Percentiles rank a stretch among this genome's conserved stretches.
Evolutionary conservation across 1,140 invertebrate species (phyloP).

Genomic region (Drosophila carrolli): DNA sequence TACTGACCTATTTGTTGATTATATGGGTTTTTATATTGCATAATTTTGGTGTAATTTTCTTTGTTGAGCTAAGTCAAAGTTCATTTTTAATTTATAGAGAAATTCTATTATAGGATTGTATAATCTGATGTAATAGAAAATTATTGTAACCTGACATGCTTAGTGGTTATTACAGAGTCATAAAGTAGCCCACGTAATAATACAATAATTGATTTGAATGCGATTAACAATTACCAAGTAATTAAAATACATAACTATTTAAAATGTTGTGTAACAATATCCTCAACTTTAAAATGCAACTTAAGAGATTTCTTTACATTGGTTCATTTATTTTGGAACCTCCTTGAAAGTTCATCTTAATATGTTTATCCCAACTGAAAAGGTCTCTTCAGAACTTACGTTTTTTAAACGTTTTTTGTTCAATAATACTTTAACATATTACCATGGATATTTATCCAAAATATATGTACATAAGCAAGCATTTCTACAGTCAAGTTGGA

Average conservation of each 20-base stretch:
- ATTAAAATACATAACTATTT: neutral
- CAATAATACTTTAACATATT: slow-evolving; percentile 15
- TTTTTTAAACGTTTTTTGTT: slow-evolving; percentile 26
- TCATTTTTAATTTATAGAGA: neutral
- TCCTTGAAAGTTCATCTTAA: slow-evolving; percentile 60
- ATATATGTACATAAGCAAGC: slow-evolving; percentile 1
- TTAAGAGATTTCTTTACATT: too few relatives aligned
- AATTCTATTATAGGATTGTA: neutral
- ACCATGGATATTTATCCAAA: too few relatives aligned
- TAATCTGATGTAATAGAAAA: slow-evolving; percentile 7
- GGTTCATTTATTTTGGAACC: slow-evolving; percentile 19
- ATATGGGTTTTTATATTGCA: neutral
- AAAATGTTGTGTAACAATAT: neutral
- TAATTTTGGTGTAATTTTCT: neutral
- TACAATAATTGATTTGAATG: neutral
- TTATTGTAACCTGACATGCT: too few relatives aligned
- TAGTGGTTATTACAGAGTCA: neutral
- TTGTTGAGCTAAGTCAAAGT: neutral
- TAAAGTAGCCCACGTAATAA: neutral
- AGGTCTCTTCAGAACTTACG: slow-evolving; percentile 45
- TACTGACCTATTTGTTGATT: slow-evolving; percentile 7
- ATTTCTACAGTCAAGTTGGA: neutral
- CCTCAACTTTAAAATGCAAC: neutral
- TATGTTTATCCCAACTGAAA: slow-evolving; percentile 62
- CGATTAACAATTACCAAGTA: neutral